A percentile compares a stretch with the other conserved stretches of the same genome.
phyloP scores from a whole-genome alignment of 2,113 vertebrate species.

The Boulengeromyrus knoepffleri region DNA sequence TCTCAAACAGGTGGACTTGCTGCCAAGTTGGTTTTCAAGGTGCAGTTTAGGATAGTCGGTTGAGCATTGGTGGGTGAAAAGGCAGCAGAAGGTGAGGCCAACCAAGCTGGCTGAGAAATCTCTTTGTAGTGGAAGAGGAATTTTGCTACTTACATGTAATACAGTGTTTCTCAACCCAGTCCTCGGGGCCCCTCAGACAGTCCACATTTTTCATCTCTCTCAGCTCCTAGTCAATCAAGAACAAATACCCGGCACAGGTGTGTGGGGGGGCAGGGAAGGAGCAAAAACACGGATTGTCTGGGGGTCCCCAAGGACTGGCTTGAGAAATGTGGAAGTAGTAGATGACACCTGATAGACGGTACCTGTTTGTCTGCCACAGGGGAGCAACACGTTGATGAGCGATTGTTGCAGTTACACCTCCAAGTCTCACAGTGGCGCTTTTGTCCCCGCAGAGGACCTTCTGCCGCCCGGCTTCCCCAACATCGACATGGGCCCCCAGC shows the following conservation, averaged over 20 bases:
- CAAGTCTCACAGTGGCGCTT: too few relatives aligned
- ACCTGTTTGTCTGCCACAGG: background rate
- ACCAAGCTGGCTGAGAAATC: background rate
- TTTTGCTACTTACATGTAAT: too few relatives aligned
- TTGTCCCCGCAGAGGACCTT: slow-evolving; percentile 75
- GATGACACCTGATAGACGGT: background rate
- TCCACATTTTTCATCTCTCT: background rate
- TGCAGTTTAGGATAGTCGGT: background rate
- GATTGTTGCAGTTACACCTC: background rate
- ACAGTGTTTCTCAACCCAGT: background rate
- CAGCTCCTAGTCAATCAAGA: background rate
- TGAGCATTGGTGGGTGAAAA: background rate
- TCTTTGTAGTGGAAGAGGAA: background rate
- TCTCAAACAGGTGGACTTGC: background rate
- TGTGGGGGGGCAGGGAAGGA: background rate
- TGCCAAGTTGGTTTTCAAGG: background rate
- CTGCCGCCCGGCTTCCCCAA: slow-evolving; percentile 87
- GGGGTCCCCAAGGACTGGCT: background rate
- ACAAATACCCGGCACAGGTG: background rate
- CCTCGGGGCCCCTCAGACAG: background rate
- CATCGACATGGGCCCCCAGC: slow-evolving; percentile 98
- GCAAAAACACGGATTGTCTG: background rate
- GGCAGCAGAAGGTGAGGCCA: background rate
- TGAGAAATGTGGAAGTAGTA: background rate
- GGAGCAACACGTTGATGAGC: background rate